A percentile compares a stretch with the other conserved stretches of the same genome.
Conservation (phyloP, 2,888 invertebrate genomes). For the Cephus spinipes region DNA sequence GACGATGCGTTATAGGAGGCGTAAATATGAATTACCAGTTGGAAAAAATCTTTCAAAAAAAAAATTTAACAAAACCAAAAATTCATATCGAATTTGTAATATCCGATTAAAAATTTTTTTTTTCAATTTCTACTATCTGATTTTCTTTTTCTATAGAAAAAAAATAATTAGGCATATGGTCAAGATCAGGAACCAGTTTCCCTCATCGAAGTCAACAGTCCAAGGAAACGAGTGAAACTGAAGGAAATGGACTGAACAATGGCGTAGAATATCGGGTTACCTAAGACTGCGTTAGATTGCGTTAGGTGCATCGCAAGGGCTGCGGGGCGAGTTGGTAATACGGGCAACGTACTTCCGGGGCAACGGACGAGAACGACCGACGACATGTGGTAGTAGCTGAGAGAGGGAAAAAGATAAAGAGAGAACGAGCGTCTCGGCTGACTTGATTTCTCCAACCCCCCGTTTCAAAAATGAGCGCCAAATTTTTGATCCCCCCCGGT, state of each 20-base stretch:
- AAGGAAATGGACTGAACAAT: background rate
- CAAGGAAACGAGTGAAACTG: background rate
- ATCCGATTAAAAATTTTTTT: background rate
- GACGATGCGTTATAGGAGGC: background rate
- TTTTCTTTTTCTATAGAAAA: too few relatives aligned
- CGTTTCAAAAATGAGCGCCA: constrained; percentile 8
- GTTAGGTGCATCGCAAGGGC: constrained; percentile 33
- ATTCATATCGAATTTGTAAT: background rate
- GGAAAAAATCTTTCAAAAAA: too few relatives aligned
- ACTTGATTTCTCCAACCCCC: background rate
- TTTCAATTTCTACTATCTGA: too few relatives aligned
- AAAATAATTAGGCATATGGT: too few relatives aligned
- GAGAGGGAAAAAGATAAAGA: constrained; percentile 8
- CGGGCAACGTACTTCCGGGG: constrained; percentile 53
- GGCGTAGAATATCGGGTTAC: background rate
- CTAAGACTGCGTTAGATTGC: constrained; percentile 20
- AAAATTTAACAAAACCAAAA: background rate
- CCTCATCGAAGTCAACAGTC: background rate
- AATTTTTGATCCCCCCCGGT: background rate
- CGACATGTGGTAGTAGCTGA: constrained; percentile 45
- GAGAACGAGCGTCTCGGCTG: background rate
- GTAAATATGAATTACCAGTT: too few relatives aligned
- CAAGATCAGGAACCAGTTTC: background rate
- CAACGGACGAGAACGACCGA: constrained; percentile 53
- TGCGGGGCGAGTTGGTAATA: background rate